phyloP scores from a whole-genome alignment of 2,797 vertebrate genomes.

The Oreochromis grahami region DNA sequence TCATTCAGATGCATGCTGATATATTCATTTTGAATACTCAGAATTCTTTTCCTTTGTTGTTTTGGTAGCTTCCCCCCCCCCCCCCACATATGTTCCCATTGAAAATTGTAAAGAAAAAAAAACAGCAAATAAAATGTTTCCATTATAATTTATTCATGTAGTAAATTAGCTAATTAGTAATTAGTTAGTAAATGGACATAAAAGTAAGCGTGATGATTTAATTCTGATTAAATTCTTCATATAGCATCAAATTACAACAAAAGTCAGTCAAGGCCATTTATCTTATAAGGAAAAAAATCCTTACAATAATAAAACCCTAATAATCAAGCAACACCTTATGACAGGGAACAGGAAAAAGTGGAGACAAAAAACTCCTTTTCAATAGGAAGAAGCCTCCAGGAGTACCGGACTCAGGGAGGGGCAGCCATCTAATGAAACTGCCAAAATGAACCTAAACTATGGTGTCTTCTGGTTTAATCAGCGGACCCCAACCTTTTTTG shows the following conservation, averaged over 20 bases:
- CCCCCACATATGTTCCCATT: neutral
- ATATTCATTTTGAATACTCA: neutral
- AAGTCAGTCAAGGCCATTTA: neutral
- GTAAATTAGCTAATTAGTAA: neutral
- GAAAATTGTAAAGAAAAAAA: neutral
- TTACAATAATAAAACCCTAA: neutral
- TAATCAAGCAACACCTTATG: neutral
- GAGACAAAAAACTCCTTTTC: neutral
- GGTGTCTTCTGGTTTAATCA: neutral
- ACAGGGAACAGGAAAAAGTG: neutral
- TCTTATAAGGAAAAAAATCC: fast-evolving
- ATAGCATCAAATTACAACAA: neutral
- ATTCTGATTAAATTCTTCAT: neutral
- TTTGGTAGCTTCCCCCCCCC: neutral
- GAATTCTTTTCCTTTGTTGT: neutral
- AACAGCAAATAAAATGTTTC: no score
- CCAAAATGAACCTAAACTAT: neutral
- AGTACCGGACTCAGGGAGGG: neutral
- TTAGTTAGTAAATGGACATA: neutral
- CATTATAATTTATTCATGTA: fast-evolving
- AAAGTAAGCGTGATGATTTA: neutral
- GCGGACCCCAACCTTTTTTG: fast-evolving
- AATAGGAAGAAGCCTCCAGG: neutral
- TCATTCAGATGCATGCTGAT: neutral
- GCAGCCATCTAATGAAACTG: neutral